Conservation (phyloP, 2,797 vertebrate species). For the Psittacula echo region DNA sequence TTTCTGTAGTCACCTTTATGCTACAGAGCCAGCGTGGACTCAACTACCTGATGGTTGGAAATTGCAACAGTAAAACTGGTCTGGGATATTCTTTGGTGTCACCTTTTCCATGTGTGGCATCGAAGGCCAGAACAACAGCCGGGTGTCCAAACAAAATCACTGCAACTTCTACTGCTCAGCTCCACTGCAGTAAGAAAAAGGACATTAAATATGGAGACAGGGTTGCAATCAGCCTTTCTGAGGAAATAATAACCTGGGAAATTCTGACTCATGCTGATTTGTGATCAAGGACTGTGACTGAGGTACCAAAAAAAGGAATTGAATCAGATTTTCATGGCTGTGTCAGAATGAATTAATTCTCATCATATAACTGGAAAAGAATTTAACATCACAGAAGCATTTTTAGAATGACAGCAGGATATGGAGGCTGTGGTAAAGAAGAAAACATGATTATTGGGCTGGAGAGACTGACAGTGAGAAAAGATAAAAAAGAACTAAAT, state of each 20-base stretch:
- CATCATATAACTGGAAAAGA: conserved; percentile 51
- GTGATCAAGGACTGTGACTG: conserved; percentile 64
- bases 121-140: neutral
- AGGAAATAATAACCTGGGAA: conserved; percentile 65
- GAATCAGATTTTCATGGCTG: conserved; percentile 67
- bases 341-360: conserved; percentile 67
- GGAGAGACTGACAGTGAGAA: neutral
- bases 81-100: neutral
- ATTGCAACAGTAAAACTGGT: neutral
- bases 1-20: neutral
- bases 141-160: neutral
- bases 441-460: conserved; percentile 49
- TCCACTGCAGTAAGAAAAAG: neutral
- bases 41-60: neutral
- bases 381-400: conserved; percentile 52
- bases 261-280: conserved; percentile 71
- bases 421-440: conserved; percentile 32
- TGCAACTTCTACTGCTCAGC: neutral
- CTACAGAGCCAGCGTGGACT: neutral
- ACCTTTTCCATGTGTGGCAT: neutral
- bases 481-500: conserved; percentile 38
- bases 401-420: conserved; percentile 63
- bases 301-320: conserved; percentile 59
- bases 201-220: conserved; percentile 42
- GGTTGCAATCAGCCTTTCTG: conserved; percentile 38